Conservation (phyloP, 2,797 vertebrate species). For the Myotis daubentonii region DNA sequence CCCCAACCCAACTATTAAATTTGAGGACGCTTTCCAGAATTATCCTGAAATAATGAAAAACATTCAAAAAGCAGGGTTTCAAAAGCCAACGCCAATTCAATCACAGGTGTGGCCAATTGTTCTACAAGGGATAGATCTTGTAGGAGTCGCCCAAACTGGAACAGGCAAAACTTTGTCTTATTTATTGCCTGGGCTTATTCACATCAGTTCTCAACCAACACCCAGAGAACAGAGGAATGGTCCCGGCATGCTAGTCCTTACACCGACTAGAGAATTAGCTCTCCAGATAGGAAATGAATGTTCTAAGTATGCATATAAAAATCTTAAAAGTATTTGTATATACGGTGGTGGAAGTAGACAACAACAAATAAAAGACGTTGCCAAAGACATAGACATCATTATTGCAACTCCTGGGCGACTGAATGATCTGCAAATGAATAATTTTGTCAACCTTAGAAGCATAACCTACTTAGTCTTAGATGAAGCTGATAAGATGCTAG, state of each 20-base stretch:
- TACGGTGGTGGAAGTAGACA: conserved; percentile 92
- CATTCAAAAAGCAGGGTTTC: conserved; percentile 90
- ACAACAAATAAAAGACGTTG: conserved; percentile 88
- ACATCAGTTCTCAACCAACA: conserved; percentile 91
- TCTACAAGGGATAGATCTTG: conserved; percentile 93
- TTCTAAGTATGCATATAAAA: conserved; percentile 93
- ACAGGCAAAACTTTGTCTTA: conserved; percentile 96
- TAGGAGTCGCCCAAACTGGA: conserved; percentile 95
- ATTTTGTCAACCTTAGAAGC: conserved; percentile 90
- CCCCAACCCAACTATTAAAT: conserved; percentile 90
- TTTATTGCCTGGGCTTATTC: conserved; percentile 95
- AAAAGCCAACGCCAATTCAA: conserved; percentile 94
- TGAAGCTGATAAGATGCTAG: conserved; percentile 96
- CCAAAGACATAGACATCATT: conserved; percentile 92
- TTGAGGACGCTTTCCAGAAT: conserved; percentile 90
- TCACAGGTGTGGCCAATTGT: conserved; percentile 95
- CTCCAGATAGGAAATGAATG: conserved; percentile 94
- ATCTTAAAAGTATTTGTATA: conserved; percentile 93
- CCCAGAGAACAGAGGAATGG: conserved; percentile 85
- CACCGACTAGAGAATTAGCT: conserved; percentile 95
- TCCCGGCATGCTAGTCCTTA: conserved; percentile 95
- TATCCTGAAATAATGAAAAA: conserved; percentile 93
- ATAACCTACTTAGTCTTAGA: conserved; percentile 96
- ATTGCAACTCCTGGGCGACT: conserved; percentile 95
- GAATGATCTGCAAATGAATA: conserved; percentile 94